Base-by-base conservation (phyloP, 2,888 invertebrate species). In the Branchipolynoe longqiensis region DNA sequence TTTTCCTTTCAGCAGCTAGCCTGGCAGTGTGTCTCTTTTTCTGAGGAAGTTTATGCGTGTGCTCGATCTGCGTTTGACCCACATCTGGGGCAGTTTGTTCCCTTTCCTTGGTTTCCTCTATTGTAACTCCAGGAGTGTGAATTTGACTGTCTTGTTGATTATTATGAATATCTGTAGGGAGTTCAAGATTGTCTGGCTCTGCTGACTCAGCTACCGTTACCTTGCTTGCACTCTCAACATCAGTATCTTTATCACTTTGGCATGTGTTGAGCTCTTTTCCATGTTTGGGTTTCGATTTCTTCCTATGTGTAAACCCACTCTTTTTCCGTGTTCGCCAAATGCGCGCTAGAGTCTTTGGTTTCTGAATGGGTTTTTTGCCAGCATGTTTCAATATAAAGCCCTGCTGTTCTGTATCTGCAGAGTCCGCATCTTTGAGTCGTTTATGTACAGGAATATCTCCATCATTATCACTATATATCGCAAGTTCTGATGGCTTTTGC, bases 11-110 rank as follows among this genome's bases (percentile, higher is more conserved):
- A 12, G 78, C 56, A 33, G 82, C 82, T n/a, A 82, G 58, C 22
- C 58, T 82, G 28, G 58, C 58, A 6, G 58, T 82, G 82, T 82
- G 82, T 40, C 84, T 41, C 31, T 84, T 84, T 56, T 84, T 84
- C 31, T 84, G 84, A 12, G 84, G 84, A 14, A 84, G 73, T 38
- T 62, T 62, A 40, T 25, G n/a, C 25, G 25, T 14, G 0, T 83
- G 62, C 22, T 59, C 82, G 3, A 22, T 40, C 38, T 38, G 41
- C 38, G 33, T 38, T 22, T 40, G 38, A 1, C 36, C 73, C 73
- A 73, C 25, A 38, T 73, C 73, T n/a, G 73, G 41, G 22, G 28
- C 22, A 38, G 73, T 2, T 22, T 73, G 22, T n/a, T 38, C 73
- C 28, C 38, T 73, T 28, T 73, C 62, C 25, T 62, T n/a, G 25